Percentiles rank a stretch among this genome's conserved stretches.
Evolutionary conservation across 2,797 vertebrate species (phyloP).

Genomic region (Atherinosoma microstoma): DNA sequence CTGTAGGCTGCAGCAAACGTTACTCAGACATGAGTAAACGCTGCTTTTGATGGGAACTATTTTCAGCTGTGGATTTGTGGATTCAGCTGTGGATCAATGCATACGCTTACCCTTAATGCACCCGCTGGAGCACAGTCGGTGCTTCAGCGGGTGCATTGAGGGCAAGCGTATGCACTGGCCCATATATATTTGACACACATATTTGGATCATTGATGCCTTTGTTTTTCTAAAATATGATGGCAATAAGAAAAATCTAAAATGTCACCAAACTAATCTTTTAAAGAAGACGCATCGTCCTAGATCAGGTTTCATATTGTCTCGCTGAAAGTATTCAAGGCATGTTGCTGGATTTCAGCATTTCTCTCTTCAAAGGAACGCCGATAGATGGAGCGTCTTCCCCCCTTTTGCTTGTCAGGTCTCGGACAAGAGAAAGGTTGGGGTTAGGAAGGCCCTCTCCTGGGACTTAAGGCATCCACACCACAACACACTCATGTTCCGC

Average conservation of each 20-base stretch:
- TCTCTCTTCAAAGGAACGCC: slow-evolving; percentile 82
- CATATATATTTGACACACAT: background rate
- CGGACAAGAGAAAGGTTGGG: slow-evolving; percentile 61
- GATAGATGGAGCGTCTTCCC: slow-evolving; percentile 70
- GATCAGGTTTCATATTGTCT: slow-evolving; percentile 40
- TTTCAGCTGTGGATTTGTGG: slow-evolving; percentile 1
- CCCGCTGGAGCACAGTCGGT: background rate
- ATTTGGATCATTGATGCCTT: background rate
- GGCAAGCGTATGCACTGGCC: background rate
- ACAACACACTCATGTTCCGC: slow-evolving; percentile 81
- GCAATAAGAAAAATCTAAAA: background rate
- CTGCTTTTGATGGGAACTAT: background rate
- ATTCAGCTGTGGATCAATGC: background rate
- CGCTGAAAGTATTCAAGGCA: slow-evolving; percentile 75
- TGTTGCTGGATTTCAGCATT: slow-evolving; percentile 76
- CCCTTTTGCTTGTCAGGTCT: slow-evolving; percentile 75
- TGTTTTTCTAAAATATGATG: background rate
- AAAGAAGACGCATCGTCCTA: background rate
- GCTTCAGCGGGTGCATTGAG: background rate
- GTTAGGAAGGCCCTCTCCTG: slow-evolving; percentile 81
- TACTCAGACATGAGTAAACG: background rate
- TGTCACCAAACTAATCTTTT: background rate
- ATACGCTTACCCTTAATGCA: background rate
- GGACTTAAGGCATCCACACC: slow-evolving; percentile 84
- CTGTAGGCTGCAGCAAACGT: background rate